Percentiles rank a stretch among this genome's conserved stretches.
These are phyloP conservation scores for Anguilla rostrata DNA, from an alignment of 2,113 vertebrate genomes.

Conservation along the genomic window DNA sequence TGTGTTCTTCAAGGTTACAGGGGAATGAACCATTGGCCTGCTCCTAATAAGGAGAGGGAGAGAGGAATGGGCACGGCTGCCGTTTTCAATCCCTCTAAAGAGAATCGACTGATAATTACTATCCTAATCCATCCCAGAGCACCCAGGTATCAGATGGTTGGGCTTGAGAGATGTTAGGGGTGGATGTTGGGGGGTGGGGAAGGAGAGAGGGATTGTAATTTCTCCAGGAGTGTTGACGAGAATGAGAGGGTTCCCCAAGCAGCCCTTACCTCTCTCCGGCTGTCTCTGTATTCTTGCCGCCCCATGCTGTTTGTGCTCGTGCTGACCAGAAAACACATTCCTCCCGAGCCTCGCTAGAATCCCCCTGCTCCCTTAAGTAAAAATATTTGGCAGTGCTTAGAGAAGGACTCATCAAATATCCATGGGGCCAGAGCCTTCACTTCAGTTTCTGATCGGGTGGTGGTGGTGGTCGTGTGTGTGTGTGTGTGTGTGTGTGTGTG, in stretches of 20 bases:
- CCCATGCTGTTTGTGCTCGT: slow-evolving; percentile 6
- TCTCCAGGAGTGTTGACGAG: slow-evolving; percentile 30
- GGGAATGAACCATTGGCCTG: background rate
- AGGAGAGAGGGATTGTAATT: slow-evolving; percentile 36
- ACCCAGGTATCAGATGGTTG: background rate
- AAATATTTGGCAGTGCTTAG: slow-evolving; percentile 12
- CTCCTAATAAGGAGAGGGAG: background rate
- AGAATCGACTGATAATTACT: slow-evolving; percentile 12
- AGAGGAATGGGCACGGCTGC: background rate
- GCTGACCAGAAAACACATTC: background rate
- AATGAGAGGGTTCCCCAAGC: slow-evolving; percentile 1
- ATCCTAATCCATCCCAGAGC: background rate
- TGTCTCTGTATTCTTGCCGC: slow-evolving; percentile 19
- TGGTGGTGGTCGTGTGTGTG: background rate
- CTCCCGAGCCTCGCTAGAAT: background rate
- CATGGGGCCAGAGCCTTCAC: background rate
- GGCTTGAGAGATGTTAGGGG: slow-evolving; percentile 50
- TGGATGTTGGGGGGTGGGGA: slow-evolving; percentile 29
- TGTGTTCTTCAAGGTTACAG: background rate
- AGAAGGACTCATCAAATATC: slow-evolving; percentile 37
- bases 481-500: background rate
- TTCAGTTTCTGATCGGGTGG: background rate
- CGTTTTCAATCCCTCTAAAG: background rate
- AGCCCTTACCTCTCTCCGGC: background rate
- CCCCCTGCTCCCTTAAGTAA: slow-evolving; percentile 24